Base-by-base conservation (phyloP, 2,113 vertebrate genomes). In the Alces alces region DNA sequence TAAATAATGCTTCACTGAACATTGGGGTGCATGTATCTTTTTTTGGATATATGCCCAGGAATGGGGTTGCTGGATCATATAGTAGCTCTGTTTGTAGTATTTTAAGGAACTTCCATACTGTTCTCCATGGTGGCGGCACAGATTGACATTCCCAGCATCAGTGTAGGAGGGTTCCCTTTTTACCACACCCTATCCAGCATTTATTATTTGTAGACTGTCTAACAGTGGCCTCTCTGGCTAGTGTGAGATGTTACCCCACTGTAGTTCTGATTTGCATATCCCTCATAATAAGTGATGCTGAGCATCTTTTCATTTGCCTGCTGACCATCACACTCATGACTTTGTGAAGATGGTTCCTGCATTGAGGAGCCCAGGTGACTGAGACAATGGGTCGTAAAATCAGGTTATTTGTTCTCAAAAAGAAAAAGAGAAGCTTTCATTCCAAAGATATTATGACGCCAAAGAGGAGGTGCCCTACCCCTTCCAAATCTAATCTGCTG, bases 391-490 rank as follows among this genome's bases (percentile, higher is more conserved):
- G 13, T 33, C 27, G 0, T 7, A 47, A 86, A 33, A 52, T 55
- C 61, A 61, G 43, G 57, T 16, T 10, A 15, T 28, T 39, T 79
- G 27, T 10, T 85, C 66, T 61, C 50, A 43, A 70, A 58, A 19
- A 84, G 16, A 54, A n/a, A 60, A 90, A 6, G 33, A 58, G 36
- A 30, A 33, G 39, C 47, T 50, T 57, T n/a, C 30, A 12, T 60
- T 15, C 10, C 36, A n/a, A 86, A 89, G 88, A 82, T 23, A 14
- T 5, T 1, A 43, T 14, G 23, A 82, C 11, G 80, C 27, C 1
- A 1, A 23, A 6, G 27, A 78, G 17, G n/a, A 58, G 14, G 1
- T 23, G 11, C 0, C 1, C 23, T 28, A 36, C 7, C 12, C 19
- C 17, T 52, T n/a, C 30, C n/a, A 27, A 58, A 13, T 19, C 54